Conservation (phyloP, 2,888 invertebrate genomes). For the Kryphioiulus occultus region DNA sequence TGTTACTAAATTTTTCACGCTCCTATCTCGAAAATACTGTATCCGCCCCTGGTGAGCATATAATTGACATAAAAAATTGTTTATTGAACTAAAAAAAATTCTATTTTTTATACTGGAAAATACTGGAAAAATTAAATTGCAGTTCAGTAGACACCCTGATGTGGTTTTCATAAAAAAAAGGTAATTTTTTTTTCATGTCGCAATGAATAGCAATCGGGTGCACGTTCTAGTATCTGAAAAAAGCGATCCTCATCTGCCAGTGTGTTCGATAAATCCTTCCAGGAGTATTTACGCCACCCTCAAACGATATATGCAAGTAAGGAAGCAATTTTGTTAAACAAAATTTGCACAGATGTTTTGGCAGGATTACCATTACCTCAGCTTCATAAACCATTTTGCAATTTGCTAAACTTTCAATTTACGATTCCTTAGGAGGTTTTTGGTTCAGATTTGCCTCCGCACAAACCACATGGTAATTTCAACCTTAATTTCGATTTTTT, state of each 20-base stretch:
- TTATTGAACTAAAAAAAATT: too few species aligned
- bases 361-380: too few species aligned
- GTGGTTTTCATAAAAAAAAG: too few species aligned
- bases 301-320: constrained; percentile 83
- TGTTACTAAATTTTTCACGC: too few species aligned
- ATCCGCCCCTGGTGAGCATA: too few species aligned
- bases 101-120: too few species aligned
- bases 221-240: constrained; percentile 87
- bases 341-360: too few species aligned
- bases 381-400: background rate
- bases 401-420: background rate
- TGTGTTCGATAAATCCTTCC: constrained; percentile 86
- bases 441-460: constrained; percentile 49
- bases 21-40: too few species aligned
- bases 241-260: constrained; percentile 81
- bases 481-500: constrained; percentile 80
- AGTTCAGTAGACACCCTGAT: too few species aligned
- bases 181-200: constrained; percentile 53
- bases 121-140: too few species aligned
- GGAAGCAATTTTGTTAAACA: too few species aligned
- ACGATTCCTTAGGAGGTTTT: constrained; percentile 48
- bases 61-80: too few species aligned
- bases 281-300: constrained; percentile 86
- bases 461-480: constrained; percentile 69
- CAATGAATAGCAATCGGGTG: constrained; percentile 72